Evolutionary conservation across 1,140 invertebrate genomes (phyloP).

Genomic region (Harpegnathos saltator): DNA sequence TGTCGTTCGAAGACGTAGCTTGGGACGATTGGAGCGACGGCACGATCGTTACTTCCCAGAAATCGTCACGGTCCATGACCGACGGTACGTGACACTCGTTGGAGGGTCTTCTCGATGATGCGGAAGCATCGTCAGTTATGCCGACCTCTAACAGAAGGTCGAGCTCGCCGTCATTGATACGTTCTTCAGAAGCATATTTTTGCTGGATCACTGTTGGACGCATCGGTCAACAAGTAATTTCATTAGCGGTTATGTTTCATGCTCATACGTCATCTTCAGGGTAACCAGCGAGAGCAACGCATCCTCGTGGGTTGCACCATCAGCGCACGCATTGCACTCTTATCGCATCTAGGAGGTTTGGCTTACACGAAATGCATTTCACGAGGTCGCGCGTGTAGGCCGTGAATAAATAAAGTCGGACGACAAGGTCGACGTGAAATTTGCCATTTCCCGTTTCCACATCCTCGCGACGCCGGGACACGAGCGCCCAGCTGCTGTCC

Average conservation of each 20-base stretch:
- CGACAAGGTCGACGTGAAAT: slow-evolving; percentile 30
- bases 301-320: neutral
- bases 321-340: neutral
- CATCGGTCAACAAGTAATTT: neutral
- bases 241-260: slow-evolving; percentile 32
- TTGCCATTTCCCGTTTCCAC: neutral
- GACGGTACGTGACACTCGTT: neutral
- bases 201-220: neutral
- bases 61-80: slow-evolving; percentile 46
- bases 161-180: neutral
- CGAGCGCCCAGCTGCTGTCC: too few relatives aligned
- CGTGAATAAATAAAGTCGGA: slow-evolving; percentile 19
- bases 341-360: neutral
- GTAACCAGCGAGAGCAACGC: neutral
- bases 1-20: neutral
- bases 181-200: neutral
- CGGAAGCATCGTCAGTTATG: neutral
- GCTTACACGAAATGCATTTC: neutral
- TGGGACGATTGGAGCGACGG: slow-evolving; percentile 9
- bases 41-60: slow-evolving; percentile 39
- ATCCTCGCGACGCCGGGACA: neutral
- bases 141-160: neutral
- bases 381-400: neutral
- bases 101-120: neutral
- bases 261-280: neutral